Base-by-base conservation (phyloP, 2,888 invertebrate genomes). In the Drosophila anceps region DNA sequence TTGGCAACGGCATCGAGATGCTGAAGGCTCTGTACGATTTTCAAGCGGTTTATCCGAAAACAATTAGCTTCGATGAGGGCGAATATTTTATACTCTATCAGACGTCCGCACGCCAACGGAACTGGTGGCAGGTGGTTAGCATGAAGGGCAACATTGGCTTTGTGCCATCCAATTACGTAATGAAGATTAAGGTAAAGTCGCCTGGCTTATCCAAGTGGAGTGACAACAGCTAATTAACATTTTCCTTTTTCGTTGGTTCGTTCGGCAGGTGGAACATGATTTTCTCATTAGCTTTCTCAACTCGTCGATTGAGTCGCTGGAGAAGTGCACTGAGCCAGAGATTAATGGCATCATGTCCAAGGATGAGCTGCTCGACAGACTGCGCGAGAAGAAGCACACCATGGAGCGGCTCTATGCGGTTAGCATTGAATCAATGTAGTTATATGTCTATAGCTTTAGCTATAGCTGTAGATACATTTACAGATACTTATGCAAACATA, bases 71-170 rank as follows among this genome's bases (percentile, higher is more conserved):
- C 93, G 94, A 94, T 79, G 96, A 96, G 90, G 96, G 96, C 73
- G 97, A 97, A 92, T 95, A 95, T 91, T 97, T 97, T 92, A 95
- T 96, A 84, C 93, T 97, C 24, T 96, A 97, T 89, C 97, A 97
- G 91, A 96, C 95, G 27, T 96, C 95, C 75, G 95, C 95, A 5
- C 96, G 96, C 88, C 96, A 97, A 91, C 84, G 92, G 59, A 97
- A 97, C 92, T 97, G 97, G 97, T 97, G 97, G 97, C 96, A 96
- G 94, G 97, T 97, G 55, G 95, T 97, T 81, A 97, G 96, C 93
- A 95, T 94, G 92, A 95, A 95, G 91, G 97, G 97, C 84, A 96
- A 96, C 92, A 95, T 97, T 80, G 97, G 97, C 59, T 97, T 96
- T 91, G 96, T 97, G 81, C 97, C 97, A 70, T 97, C 97, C 58